These are phyloP conservation scores for Sminthurinus aureus DNA, from an alignment of 2,888 invertebrate genomes.

Conservation along the genomic window DNA sequence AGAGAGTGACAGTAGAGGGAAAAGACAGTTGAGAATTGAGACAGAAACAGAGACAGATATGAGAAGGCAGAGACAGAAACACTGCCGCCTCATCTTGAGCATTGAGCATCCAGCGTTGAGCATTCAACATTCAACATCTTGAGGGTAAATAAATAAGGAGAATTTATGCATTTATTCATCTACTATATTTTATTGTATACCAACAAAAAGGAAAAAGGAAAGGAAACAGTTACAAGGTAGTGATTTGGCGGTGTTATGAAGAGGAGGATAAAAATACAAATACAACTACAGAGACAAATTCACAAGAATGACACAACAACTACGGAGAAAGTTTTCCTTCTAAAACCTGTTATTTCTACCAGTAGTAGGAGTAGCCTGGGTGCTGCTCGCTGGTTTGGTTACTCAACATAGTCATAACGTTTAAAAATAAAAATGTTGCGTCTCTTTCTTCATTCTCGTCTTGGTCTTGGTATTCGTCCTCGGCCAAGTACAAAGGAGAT, in stretches of 20 bases:
- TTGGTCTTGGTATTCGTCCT: no score
- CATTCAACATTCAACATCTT: background rate
- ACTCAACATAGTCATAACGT: background rate
- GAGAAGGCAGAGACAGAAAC: slow-evolving; percentile 9
- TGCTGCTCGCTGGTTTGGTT: no score
- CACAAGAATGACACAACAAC: no score
- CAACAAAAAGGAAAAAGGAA: background rate
- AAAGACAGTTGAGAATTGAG: background rate
- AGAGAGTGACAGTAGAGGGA: background rate
- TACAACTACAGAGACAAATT: background rate
- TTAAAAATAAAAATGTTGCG: slow-evolving; percentile 13
- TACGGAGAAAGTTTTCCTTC: no score
- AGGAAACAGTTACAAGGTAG: no score
- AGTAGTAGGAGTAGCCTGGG: no score
- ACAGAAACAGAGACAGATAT: slow-evolving; percentile 9
- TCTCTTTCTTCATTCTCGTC: background rate
- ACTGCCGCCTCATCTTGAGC: no score
- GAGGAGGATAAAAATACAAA: background rate
- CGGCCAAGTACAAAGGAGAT: slow-evolving; percentile 19
- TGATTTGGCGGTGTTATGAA: no score
- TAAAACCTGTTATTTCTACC: no score
- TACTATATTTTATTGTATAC: background rate
- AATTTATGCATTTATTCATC: background rate
- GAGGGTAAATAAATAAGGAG: background rate
- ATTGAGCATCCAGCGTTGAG: background rate